Base-by-base conservation (phyloP, 2,797 vertebrate genomes). In the Sternotherus odoratus region DNA sequence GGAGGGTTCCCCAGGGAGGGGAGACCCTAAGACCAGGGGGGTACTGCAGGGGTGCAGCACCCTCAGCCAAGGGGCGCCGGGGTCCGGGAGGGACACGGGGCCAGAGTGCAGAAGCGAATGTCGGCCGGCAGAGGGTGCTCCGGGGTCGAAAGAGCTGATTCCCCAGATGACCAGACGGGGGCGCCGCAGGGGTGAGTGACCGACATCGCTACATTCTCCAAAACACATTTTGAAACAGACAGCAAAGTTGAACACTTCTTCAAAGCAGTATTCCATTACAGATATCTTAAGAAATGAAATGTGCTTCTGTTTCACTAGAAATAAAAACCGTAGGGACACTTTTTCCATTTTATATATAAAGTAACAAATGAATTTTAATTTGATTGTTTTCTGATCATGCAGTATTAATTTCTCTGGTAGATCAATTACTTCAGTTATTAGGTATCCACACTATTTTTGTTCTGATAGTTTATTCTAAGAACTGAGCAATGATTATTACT, bases 191-290 rank as follows among this genome's bases (percentile, higher is more conserved):
- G n/a, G n/a, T n/a, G n/a, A n/a, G n/a, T n/a, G n/a, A n/a, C n/a
- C n/a, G n/a, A n/a, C n/a, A n/a, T n/a, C n/a, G n/a, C n/a, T n/a
- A n/a, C n/a, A n/a, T n/a, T n/a, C 43, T 43, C 43, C 43, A 43
- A 43, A 43, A 43, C 43, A 43, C 43, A 43, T 43, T 43, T 43
- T 43, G 43, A 43, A 43, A 43, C 0, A 54, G 85, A 69, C 77
- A 93, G 86, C 43, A 66, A 86, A 89, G 63, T 46, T 89, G 92
- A 95, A 82, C 80, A 26, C 50, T 89, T 53, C 86, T 97, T 96
- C 79, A 85, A 84, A 93, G 63, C 74, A 92, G 1, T 84, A 36
- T 10, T 81, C 72, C 17, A 0, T 90, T 84, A 54, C 91, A 87
- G 75, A 91, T 95, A 85, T 6, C 49, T 82, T 87, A 85, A 86